Conservation (phyloP, 2,888 invertebrate species). For the Drosophila anceps region DNA sequence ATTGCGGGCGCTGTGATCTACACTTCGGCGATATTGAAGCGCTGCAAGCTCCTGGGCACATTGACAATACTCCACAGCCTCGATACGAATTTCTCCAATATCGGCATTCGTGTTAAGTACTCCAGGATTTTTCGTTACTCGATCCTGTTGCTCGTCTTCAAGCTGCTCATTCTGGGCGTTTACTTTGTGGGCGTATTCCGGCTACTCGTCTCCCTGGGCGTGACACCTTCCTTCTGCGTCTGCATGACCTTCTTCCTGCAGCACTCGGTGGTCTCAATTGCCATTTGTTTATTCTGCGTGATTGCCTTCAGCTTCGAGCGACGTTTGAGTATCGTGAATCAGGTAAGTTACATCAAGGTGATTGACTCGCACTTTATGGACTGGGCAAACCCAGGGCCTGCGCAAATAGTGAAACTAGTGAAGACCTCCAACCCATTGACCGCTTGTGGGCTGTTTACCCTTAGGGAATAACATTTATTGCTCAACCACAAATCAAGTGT, state of each 20-base stretch:
- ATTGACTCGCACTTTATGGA: background rate
- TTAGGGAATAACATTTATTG: constrained; percentile 27
- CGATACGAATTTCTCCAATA: constrained; percentile 80
- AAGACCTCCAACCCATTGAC: background rate
- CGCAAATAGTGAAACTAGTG: constrained; percentile 3
- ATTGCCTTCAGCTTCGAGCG: constrained; percentile 82
- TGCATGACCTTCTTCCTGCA: constrained; percentile 83
- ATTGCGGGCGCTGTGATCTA: constrained; percentile 82
- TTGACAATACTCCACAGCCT: constrained; percentile 76
- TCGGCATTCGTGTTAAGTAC: constrained; percentile 83
- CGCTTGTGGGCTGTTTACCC: background rate
- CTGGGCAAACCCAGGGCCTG: background rate
- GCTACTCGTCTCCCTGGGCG: constrained; percentile 76
- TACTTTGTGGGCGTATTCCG: constrained; percentile 83
- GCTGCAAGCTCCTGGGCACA: constrained; percentile 75
- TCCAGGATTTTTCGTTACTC: constrained; percentile 82
- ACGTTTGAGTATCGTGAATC: constrained; percentile 82
- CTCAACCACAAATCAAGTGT: constrained; percentile 53
- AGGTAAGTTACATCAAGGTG: constrained; percentile 71
- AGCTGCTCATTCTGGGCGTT: constrained; percentile 75
- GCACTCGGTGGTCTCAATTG: constrained; percentile 82
- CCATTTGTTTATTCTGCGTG: constrained; percentile 83
- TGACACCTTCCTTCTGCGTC: constrained; percentile 80
- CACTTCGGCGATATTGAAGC: constrained; percentile 76
- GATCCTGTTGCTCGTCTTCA: constrained; percentile 74